A percentile compares a stretch with the other conserved stretches of the same genome.
Evolutionary conservation across 2,888 invertebrate genomes (phyloP).

Genomic region (Pocota personata): DNA sequence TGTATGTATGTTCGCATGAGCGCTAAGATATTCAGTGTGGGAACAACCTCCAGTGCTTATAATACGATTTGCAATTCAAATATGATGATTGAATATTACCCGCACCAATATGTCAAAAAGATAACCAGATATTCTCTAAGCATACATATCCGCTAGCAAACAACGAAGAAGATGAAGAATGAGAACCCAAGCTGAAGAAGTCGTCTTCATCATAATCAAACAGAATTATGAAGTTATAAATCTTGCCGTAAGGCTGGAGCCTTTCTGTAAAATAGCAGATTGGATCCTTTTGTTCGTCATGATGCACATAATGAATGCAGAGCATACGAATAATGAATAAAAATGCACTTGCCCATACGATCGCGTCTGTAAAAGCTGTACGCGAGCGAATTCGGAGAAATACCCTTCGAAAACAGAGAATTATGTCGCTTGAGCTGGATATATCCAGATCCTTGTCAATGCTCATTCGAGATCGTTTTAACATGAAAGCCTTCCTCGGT

Average conservation of each 20-base stretch:
- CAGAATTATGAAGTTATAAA: slow-evolving; percentile 68
- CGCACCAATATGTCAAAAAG: slow-evolving; percentile 70
- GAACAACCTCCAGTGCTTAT: slow-evolving; percentile 48
- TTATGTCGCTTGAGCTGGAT: too few species aligned
- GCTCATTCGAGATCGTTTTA: too few species aligned
- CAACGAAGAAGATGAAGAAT: slow-evolving; percentile 48
- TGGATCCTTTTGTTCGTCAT: slow-evolving; percentile 28
- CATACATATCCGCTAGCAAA: background rate
- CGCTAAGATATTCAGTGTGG: slow-evolving; percentile 48
- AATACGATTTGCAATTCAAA: slow-evolving; percentile 71
- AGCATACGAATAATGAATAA: slow-evolving; percentile 27
- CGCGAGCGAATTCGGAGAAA: too few species aligned
- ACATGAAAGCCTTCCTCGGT: too few species aligned
- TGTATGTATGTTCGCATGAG: background rate
- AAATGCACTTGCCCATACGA: too few species aligned
- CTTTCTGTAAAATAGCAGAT: background rate
- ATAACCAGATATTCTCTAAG: slow-evolving; percentile 56
- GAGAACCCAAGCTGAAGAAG: slow-evolving; percentile 38
- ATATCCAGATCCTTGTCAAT: too few species aligned
- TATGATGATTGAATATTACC: slow-evolving; percentile 73
- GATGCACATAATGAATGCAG: slow-evolving; percentile 6
- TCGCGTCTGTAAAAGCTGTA: too few species aligned
- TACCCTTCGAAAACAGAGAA: too few species aligned
- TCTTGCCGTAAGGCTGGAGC: slow-evolving; percentile 27
- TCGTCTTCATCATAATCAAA: slow-evolving; percentile 58